These are phyloP conservation scores for Panthera uncia DNA, from an alignment of 2,113 vertebrate genomes.

Conservation along the genomic window DNA sequence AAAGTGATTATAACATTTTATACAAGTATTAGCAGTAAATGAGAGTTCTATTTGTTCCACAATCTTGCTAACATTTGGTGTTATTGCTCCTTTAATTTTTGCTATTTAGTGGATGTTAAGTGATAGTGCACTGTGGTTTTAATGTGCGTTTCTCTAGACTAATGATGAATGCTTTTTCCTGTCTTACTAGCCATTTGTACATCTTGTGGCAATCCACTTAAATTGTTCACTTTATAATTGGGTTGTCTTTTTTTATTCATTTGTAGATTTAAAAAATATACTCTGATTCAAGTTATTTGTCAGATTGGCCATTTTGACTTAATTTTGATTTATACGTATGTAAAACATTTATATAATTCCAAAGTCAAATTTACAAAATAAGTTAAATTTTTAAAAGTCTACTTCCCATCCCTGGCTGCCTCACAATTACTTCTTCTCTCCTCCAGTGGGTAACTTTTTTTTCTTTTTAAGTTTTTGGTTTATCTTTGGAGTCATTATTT, in stretches of 20 bases:
- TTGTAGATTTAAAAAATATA: not conserved
- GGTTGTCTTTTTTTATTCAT: not conserved
- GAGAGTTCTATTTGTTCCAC: not conserved
- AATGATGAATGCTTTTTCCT: not conserved
- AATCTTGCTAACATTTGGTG: not conserved
- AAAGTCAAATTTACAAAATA: slow-evolving; percentile 33
- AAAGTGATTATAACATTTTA: not conserved
- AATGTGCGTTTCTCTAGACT: not conserved
- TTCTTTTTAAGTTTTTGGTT: not conserved
- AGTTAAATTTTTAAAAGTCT: not conserved
- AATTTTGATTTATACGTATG: not conserved
- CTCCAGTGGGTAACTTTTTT: not conserved
- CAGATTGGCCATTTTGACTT: not conserved
- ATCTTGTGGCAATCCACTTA: not conserved
- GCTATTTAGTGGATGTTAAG: not conserved
- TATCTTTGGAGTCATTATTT: not conserved
- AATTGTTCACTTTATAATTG: not conserved
- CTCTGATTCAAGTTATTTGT: not conserved
- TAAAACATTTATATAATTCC: slow-evolving; percentile 29
- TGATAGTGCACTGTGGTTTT: not conserved
- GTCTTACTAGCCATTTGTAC: not conserved
- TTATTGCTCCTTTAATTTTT: not conserved
- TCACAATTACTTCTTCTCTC: slow-evolving; percentile 26
- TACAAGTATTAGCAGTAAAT: not conserved
- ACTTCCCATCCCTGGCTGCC: not conserved